Conservation (phyloP, 2,888 invertebrate species). For the Apotomis betuletana region DNA sequence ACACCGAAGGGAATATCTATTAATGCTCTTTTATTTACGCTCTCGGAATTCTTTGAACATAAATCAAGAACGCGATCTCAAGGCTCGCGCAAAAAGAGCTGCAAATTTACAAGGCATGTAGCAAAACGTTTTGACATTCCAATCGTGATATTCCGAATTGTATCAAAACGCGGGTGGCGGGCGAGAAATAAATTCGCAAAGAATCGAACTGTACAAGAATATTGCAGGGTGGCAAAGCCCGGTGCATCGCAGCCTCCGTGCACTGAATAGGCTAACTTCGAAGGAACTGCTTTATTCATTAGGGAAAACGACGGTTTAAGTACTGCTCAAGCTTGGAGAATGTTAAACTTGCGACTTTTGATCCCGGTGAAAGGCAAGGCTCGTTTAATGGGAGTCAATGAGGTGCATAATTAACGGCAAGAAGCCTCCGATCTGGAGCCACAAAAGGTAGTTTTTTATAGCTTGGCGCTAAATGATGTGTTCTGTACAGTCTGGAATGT, state of each 20-base stretch:
- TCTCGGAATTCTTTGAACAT: conserved; percentile 36
- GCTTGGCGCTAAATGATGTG: not conserved
- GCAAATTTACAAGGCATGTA: conserved; percentile 34
- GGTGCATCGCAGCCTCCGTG: conserved; percentile 42
- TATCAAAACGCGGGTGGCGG: conserved; percentile 48
- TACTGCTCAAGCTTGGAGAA: conserved; percentile 32
- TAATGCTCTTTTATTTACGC: conserved; percentile 29
- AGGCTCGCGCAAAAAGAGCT: conserved; percentile 25
- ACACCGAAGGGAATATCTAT: conserved; percentile 2
- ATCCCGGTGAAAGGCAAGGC: conserved; percentile 23
- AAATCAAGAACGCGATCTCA: conserved; percentile 28
- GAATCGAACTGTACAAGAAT: conserved; percentile 45
- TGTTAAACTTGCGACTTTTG: conserved; percentile 40
- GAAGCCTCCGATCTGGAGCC: conserved; percentile 11
- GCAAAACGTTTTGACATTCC: conserved; percentile 44
- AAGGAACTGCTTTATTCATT: conserved; percentile 42
- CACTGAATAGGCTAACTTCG: conserved; percentile 41
- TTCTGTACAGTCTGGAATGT: not conserved
- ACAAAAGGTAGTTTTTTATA: not conserved
- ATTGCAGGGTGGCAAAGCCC: conserved; percentile 41
- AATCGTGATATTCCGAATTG: conserved; percentile 47
- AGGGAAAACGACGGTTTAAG: conserved; percentile 37
- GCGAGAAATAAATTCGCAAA: conserved; percentile 47
- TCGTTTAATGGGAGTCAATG: conserved; percentile 34
- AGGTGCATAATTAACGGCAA: conserved; percentile 37